A percentile compares a stretch with the other conserved stretches of the same genome.
phyloP scores from a whole-genome alignment of 2,888 invertebrate species.

The Tupiocoris notatus region DNA sequence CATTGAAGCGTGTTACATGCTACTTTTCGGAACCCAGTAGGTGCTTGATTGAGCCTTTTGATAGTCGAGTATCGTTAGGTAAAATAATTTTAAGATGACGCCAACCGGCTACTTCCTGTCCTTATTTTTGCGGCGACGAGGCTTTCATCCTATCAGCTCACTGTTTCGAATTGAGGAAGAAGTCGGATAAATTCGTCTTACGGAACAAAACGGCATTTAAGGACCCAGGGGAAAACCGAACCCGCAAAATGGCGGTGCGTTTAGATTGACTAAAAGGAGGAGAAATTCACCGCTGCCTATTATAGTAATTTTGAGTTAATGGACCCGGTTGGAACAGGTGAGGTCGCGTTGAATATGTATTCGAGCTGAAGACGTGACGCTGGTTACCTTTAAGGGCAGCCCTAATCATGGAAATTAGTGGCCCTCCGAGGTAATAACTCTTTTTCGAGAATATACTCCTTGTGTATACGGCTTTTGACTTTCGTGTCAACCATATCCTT shows the following conservation, averaged over 20 bases:
- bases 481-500: constrained; percentile 34
- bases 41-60: neutral
- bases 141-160: neutral
- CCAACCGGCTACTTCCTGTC: neutral
- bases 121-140: neutral
- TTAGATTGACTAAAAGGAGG: neutral
- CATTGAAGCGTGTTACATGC: neutral
- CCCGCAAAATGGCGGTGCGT: neutral
- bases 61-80: neutral
- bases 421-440: constrained; percentile 24
- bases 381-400: constrained; percentile 25
- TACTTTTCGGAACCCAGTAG: neutral
- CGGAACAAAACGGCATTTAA: neutral
- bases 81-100: neutral
- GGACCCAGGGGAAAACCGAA: neutral
- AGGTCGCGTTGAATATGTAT: constrained; percentile 36
- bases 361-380: constrained; percentile 24
- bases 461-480: constrained; percentile 16
- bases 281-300: constrained; percentile 19
- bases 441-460: constrained; percentile 3
- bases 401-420: constrained; percentile 37
- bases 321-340: constrained; percentile 24
- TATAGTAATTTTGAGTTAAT: constrained; percentile 35
- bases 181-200: neutral
- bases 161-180: neutral